Base-by-base conservation (phyloP, 2,888 invertebrate genomes). In the Enchytraeus crypticus region DNA sequence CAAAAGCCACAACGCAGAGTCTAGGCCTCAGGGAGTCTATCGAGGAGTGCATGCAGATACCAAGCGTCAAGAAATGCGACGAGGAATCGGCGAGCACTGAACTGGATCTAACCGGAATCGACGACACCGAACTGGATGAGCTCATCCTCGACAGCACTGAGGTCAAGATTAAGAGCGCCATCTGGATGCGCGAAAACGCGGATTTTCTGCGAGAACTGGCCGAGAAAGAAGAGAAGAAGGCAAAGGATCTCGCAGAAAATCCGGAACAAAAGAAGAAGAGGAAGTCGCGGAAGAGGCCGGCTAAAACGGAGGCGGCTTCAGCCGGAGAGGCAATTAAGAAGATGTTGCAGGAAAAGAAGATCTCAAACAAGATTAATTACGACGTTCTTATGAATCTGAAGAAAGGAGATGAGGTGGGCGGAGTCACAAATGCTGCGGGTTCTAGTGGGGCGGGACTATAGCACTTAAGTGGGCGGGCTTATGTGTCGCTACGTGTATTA, bases 341-440 rank as follows among this genome's bases (percentile, higher is more conserved):
- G 81, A 92, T 97, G 86, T 81, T 97, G 26, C 90, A 89, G 69
- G 96, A 96, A 77, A 93, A 93, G 80, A 90, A 90, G 75, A 88
- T 97, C 67, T 97, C 97, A 2, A 87, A 86, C 3, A 98, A 98
- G 83, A 95, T 98, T 59, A 96, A 98, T 80, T 98, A 98, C 74
- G 96, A 97, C 70, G 95, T 96, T 45, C 81, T 97, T 62, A 89
- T 89, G 78, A 89, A 88, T 70, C 81, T 64, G 32, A 64, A n/a
- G n/a, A n/a, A n/a, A n/a, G n/a, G n/a, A n/a, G n/a, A n/a, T n/a
- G n/a, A n/a, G n/a, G n/a, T n/a, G n/a, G n/a, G n/a, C n/a, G n/a
- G n/a, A n/a, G n/a, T n/a, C n/a, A n/a, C n/a, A n/a, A n/a, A n/a
- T n/a, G n/a, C n/a, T n/a, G n/a, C n/a, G n/a, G n/a, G n/a, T n/a